Evolutionary conservation across 2,797 vertebrate genomes (phyloP).

Genomic region (Tenualosa ilisha): DNA sequence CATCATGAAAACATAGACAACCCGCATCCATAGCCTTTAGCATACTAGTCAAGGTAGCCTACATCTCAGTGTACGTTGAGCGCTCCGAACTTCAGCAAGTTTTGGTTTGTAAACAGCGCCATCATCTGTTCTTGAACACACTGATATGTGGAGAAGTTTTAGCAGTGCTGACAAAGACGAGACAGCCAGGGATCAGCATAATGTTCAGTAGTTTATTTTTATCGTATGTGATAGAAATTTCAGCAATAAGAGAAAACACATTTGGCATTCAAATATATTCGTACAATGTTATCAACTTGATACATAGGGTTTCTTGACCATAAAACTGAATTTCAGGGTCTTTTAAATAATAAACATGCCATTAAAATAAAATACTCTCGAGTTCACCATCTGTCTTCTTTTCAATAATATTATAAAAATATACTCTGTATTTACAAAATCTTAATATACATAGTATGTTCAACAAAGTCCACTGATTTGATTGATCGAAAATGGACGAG

Average conservation of each 20-base stretch:
- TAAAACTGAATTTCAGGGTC: slow-evolving; percentile 53
- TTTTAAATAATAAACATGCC: slow-evolving; percentile 74
- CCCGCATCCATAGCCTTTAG: too few relatives aligned
- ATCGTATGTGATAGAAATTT: slow-evolving; percentile 14
- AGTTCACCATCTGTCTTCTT: slow-evolving; percentile 62
- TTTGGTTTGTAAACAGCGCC: slow-evolving; percentile 42
- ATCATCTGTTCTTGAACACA: slow-evolving; percentile 28
- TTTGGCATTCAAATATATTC: slow-evolving; percentile 64
- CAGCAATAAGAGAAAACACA: slow-evolving; percentile 1
- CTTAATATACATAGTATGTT: slow-evolving; percentile 72
- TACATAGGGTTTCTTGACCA: slow-evolving; percentile 55
- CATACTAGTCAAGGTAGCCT: too few relatives aligned
- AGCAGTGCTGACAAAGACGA: neutral
- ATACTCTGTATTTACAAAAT: slow-evolving; percentile 78
- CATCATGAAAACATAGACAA: too few relatives aligned
- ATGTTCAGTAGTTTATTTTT: slow-evolving; percentile 16
- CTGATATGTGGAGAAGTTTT: neutral
- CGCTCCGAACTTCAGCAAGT: neutral
- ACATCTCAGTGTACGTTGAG: too few relatives aligned
- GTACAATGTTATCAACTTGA: slow-evolving; percentile 64
- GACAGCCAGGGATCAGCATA: slow-evolving; percentile 11
- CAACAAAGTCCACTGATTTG: slow-evolving; percentile 50
- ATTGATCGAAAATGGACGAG: slow-evolving; percentile 63
- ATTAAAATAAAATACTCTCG: slow-evolving; percentile 67
- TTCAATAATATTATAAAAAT: slow-evolving; percentile 72